phyloP scores from a whole-genome alignment of 2,113 vertebrate genomes.

The Symphodus melops region DNA sequence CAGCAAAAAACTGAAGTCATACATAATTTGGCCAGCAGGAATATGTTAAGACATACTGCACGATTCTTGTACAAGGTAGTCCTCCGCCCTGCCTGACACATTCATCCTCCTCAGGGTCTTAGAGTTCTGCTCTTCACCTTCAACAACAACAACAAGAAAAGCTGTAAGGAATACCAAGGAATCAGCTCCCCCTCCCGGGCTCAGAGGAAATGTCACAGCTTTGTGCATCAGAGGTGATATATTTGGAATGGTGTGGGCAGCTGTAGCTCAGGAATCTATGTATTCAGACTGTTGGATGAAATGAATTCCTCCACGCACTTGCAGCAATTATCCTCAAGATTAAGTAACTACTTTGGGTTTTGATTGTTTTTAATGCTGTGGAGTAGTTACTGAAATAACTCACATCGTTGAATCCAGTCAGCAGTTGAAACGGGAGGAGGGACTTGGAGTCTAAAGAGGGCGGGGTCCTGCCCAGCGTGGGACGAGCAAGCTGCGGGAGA shows the following conservation, averaged over 20 bases:
- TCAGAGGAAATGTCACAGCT: constrained; percentile 70
- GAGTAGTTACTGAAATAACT: constrained; percentile 52
- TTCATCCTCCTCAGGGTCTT: constrained; percentile 25
- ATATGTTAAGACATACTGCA: constrained; percentile 3
- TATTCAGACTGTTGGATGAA: constrained; percentile 9
- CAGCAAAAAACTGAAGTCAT: constrained; percentile 1
- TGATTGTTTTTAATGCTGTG: not conserved
- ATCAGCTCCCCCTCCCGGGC: constrained; percentile 43
- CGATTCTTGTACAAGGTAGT: constrained; percentile 1
- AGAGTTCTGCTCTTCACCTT: constrained; percentile 47
- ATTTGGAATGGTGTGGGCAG: constrained; percentile 75
- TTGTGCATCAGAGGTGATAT: constrained; percentile 66
- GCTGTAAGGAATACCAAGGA: constrained; percentile 61
- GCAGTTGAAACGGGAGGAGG: constrained; percentile 70
- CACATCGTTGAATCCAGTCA: constrained; percentile 70
- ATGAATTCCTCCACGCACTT: constrained; percentile 8
- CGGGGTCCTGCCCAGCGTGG: constrained; percentile 60
- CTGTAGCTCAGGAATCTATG: constrained; percentile 48
- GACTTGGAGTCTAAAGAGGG: constrained; percentile 54
- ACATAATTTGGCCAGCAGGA: not conserved
- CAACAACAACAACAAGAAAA: constrained; percentile 53
- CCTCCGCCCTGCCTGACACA: constrained; percentile 36
- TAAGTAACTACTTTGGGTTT: not conserved
- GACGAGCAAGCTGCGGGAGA: constrained; percentile 47
- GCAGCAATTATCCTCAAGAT: not conserved